Conservation (phyloP, 2,113 vertebrate genomes). For the Nicator chloris region DNA sequence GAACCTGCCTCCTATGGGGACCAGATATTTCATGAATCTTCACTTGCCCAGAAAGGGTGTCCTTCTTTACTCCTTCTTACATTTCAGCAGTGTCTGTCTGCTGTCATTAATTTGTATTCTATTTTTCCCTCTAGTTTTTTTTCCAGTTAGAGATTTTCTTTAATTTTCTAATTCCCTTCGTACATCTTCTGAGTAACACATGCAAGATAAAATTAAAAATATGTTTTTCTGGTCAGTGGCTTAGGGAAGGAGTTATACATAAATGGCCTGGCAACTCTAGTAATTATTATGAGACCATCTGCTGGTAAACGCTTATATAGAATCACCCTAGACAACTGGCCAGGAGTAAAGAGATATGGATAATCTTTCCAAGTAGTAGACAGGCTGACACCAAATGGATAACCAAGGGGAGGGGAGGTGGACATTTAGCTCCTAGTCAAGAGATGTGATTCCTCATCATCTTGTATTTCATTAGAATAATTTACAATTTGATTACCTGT, state of each 20-base stretch:
- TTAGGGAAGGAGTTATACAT: neutral
- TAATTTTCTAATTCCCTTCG: neutral
- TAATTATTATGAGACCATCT: neutral
- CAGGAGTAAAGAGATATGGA: neutral
- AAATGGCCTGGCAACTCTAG: neutral
- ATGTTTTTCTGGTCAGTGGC: neutral
- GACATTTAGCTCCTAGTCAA: neutral
- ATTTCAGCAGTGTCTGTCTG: neutral
- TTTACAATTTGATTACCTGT: neutral
- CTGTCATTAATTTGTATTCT: neutral
- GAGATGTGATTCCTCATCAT: neutral
- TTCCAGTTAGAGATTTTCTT: neutral
- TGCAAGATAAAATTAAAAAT: neutral
- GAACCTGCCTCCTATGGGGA: neutral
- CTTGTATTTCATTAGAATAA: neutral
- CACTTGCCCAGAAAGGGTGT: neutral
- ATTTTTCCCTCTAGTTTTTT: neutral
- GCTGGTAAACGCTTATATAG: neutral
- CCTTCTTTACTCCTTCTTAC: neutral
- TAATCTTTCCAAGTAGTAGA: neutral
- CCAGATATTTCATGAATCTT: neutral
- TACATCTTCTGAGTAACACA: neutral
- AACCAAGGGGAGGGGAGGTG: neutral
- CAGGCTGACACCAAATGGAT: neutral
- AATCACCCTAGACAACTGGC: neutral